Base-by-base conservation (phyloP, 2,113 vertebrate species). In the Pseudorectes ferrugineus region DNA sequence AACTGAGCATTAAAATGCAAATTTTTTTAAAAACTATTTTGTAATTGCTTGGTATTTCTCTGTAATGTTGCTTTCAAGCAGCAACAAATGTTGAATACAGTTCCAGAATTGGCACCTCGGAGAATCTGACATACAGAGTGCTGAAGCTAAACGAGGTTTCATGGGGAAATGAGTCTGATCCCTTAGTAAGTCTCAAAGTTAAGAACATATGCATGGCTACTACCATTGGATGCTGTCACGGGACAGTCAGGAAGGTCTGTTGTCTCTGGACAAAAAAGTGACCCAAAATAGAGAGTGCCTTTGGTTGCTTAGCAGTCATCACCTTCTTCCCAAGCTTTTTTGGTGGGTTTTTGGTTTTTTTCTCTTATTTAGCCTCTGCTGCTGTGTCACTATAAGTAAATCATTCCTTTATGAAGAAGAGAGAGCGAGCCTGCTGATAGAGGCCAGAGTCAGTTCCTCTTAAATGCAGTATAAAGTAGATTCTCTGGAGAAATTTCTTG, bases 51-150 rank as follows among this genome's bases (percentile, higher is more conserved):
- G 3, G 1, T 73, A 10, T 52, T 88, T 86, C 31, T 85, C 25
- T 91, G 9, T 70, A 54, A 35, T 24, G 3, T 73, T 29, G 5
- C 28, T 84, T 81, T 65, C 24, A 74, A 70, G 43, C 14, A 68
- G 4, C 28, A 68, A 4, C 18, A 81, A 46, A 59, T 1, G 1
- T 24, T 36, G 46, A 74, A 42, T 91, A 54, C 8, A 6, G 52
- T 88, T 79, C 40, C n/a, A 70, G 45, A 86, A 57, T 5, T 63
- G 42, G 11, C 25, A 52, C 10, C 20, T 76, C 3, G 3, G 43
- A 75, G 48, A 72, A 36, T 43, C 22, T 54, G 36, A 59, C 0
- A 0, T 46, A 4, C 9, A 16, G 16, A 52, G 17, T 0, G 1
- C 35, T 51, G 36, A 82, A 63, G 18, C 59, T 78, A n/a, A 79